phyloP scores from a whole-genome alignment of 2,888 invertebrate genomes.

The Drosophila atripex region DNA sequence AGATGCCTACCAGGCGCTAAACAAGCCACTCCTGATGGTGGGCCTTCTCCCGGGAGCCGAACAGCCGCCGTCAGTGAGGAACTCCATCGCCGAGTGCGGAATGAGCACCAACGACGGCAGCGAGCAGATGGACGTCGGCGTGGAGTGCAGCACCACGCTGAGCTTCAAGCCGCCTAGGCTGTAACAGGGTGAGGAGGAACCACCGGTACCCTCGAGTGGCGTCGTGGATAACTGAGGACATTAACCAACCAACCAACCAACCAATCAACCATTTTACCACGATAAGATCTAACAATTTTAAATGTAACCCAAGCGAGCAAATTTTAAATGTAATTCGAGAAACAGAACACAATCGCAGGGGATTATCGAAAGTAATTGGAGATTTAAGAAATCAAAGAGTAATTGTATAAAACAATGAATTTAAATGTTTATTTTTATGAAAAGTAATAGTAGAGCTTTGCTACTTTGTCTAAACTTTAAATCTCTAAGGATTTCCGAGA shows the following conservation, averaged over 20 bases:
- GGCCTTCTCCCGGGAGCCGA: slow-evolving; percentile 69
- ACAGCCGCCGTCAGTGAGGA: slow-evolving; percentile 74
- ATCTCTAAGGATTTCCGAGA: slow-evolving; percentile 14
- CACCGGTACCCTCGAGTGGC: slow-evolving; percentile 19
- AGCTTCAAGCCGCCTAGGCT: slow-evolving; percentile 73
- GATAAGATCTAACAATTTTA: slow-evolving; percentile 36
- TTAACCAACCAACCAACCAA: slow-evolving; percentile 2
- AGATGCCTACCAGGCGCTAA: slow-evolving; percentile 40
- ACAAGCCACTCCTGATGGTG: slow-evolving; percentile 69
- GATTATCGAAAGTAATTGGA: not conserved
- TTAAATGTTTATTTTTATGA: no score
- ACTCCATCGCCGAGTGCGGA: slow-evolving; percentile 80
- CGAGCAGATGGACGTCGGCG: slow-evolving; percentile 58
- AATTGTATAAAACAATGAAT: no score
- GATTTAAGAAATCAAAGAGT: not conserved
- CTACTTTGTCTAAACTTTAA: not conserved
- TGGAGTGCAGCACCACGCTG: slow-evolving; percentile 68
- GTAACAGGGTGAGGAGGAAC: slow-evolving; percentile 55
- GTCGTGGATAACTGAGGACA: slow-evolving; percentile 23
- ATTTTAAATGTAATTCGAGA: slow-evolving; percentile 25
- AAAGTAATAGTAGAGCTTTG: no score
- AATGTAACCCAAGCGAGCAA: slow-evolving; percentile 13
- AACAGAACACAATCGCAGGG: slow-evolving; percentile 17
- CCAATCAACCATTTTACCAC: slow-evolving; percentile 10
- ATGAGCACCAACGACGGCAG: slow-evolving; percentile 47